phyloP scores from a whole-genome alignment of 2,888 invertebrate genomes.

The Drosophila atripex region DNA sequence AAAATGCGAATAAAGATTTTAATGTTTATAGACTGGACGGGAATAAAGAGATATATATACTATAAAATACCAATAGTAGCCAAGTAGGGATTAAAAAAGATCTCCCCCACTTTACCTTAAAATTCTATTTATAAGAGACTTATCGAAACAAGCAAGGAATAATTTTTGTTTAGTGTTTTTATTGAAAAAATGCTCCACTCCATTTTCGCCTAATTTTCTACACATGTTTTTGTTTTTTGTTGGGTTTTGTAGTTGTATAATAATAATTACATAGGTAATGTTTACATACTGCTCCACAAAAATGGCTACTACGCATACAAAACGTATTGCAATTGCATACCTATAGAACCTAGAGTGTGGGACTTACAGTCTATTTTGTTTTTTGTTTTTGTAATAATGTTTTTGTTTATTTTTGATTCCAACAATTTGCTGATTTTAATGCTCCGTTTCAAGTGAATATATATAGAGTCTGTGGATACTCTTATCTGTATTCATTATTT shows the following conservation, averaged over 20 bases:
- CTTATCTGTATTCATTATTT: slow-evolving; percentile 18
- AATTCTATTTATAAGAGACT: background rate
- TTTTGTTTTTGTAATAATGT: slow-evolving; percentile 14
- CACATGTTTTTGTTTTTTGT: slow-evolving; percentile 48
- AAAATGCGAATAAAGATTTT: too few relatives aligned
- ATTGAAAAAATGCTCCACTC: slow-evolving; percentile 79
- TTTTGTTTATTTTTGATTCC: slow-evolving; percentile 26
- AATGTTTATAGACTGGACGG: too few relatives aligned
- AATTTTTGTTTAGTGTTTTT: slow-evolving; percentile 66
- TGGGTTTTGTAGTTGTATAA: slow-evolving; percentile 59
- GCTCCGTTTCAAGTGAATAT: slow-evolving; percentile 56
- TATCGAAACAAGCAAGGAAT: background rate
- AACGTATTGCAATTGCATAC: slow-evolving; percentile 75
- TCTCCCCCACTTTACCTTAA: too few relatives aligned
- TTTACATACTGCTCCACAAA: slow-evolving; percentile 74
- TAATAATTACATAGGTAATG: slow-evolving; percentile 75
- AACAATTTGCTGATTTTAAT: slow-evolving; percentile 52
- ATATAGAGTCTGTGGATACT: slow-evolving; percentile 44
- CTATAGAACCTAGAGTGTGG: slow-evolving; percentile 70
- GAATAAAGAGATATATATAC: too few relatives aligned
- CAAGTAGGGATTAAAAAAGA: too few relatives aligned
- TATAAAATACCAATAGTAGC: too few relatives aligned
- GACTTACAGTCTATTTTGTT: slow-evolving; percentile 76
- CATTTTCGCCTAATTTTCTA: slow-evolving; percentile 77
- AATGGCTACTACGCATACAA: slow-evolving; percentile 75